These are phyloP conservation scores for Dasyprocta punctata DNA, from an alignment of 2,113 vertebrate species.

Conservation along the genomic window DNA sequence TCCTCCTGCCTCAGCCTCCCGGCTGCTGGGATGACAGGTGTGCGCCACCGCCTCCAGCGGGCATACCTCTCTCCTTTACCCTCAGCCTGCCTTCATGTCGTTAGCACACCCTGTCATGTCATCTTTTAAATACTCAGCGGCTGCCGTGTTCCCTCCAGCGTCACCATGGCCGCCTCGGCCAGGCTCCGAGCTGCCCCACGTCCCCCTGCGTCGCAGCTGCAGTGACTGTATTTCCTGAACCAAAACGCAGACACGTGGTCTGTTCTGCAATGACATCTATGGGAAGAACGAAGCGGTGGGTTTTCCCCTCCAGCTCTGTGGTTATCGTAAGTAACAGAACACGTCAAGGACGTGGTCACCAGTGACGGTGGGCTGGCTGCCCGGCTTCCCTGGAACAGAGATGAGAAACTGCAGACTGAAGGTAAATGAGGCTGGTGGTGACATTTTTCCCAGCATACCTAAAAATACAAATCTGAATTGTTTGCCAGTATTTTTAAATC, in stretches of 20 bases:
- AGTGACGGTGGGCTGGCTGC: neutral
- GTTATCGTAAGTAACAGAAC: neutral
- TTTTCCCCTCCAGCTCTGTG: neutral
- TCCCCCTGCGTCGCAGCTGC: neutral
- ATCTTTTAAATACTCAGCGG: neutral
- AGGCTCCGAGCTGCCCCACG: neutral
- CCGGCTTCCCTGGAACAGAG: neutral
- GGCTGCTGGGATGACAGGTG: neutral
- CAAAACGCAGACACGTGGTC: neutral
- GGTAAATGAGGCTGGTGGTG: neutral
- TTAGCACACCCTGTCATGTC: neutral
- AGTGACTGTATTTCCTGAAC: neutral
- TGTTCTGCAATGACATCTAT: neutral
- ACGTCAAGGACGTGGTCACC: fast-evolving
- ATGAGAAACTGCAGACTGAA: neutral
- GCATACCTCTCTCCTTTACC: neutral
- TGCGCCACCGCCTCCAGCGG: neutral
- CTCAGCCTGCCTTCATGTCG: neutral
- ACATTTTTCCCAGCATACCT: neutral
- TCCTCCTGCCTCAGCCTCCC: neutral
- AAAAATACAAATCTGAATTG: slow-evolving; percentile 24
- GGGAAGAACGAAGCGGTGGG: neutral
- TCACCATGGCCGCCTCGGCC: neutral
- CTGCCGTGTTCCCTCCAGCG: neutral
- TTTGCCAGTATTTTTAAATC: slow-evolving; percentile 18